Percentiles rank a stretch among this genome's conserved stretches.
Evolutionary conservation across 2,113 vertebrate genomes (phyloP).

Genomic region (Neodon shergylaensis): DNA sequence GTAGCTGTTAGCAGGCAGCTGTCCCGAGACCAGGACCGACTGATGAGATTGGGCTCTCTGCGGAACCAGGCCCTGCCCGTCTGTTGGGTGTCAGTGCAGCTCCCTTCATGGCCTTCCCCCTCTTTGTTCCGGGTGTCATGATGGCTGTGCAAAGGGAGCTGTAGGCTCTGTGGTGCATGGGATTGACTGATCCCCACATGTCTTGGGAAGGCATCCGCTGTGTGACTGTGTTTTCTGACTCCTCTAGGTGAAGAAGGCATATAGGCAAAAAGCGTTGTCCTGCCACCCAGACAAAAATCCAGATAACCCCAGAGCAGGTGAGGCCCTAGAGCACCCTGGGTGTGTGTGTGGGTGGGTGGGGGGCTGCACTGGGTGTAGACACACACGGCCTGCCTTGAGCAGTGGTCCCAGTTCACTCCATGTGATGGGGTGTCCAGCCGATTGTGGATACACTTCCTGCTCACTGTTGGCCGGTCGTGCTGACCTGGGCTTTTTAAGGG

Average conservation of each 20-base stretch:
- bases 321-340: neutral
- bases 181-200: no score
- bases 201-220: neutral
- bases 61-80: neutral
- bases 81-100: neutral
- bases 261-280: slow-evolving; percentile 94
- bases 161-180: neutral
- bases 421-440: rapidly evolving
- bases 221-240: slow-evolving; percentile 50
- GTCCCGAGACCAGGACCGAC: neutral
- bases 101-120: neutral
- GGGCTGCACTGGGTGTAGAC: no score
- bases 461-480: neutral
- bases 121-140: neutral
- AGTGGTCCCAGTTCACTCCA: neutral
- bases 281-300: slow-evolving; percentile 99
- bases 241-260: slow-evolving; percentile 96
- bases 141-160: neutral
- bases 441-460: neutral
- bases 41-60: rapidly evolving
- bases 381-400: neutral
- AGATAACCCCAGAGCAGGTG: slow-evolving; percentile 96
- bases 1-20: neutral
- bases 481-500: neutral
- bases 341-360: no score